These are phyloP conservation scores for Brachirus orientalis DNA, from an alignment of 2,113 vertebrate genomes.

Conservation along the genomic window DNA sequence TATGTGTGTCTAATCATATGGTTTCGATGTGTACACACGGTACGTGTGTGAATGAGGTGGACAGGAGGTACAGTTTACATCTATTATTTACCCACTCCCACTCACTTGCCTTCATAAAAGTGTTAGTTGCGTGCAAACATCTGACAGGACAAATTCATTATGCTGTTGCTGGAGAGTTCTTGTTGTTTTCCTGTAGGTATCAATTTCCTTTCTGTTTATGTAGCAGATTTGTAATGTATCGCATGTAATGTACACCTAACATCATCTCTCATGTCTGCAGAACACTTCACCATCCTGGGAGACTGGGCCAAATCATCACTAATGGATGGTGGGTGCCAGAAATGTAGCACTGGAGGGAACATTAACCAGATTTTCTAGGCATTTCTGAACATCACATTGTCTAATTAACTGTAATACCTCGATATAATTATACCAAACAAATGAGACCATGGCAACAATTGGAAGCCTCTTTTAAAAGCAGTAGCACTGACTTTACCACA, in stretches of 20 bases:
- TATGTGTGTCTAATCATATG: not conserved
- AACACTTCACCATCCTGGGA: slow-evolving; percentile 12
- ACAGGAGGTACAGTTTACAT: not conserved
- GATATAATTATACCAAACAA: slow-evolving; percentile 36
- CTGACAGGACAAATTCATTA: not conserved
- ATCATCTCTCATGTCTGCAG: slow-evolving; percentile 8
- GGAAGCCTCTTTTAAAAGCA: slow-evolving; percentile 5
- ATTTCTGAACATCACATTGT: slow-evolving; percentile 30
- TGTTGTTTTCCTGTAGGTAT: slow-evolving; percentile 1
- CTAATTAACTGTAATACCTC: slow-evolving; percentile 40
- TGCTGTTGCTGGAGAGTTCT: not conserved
- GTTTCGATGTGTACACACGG: not conserved
- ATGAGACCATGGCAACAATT: slow-evolving; percentile 9
- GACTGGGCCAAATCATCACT: slow-evolving; percentile 17
- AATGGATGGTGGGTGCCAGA: slow-evolving; percentile 31
- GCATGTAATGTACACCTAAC: slow-evolving; percentile 19
- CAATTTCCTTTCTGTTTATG: slow-evolving; percentile 11
- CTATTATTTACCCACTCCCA: slow-evolving; percentile 2
- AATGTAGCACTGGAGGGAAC: slow-evolving; percentile 17
- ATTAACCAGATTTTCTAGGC: slow-evolving; percentile 23
- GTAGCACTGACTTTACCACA: not conserved
- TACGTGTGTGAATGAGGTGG: not conserved
- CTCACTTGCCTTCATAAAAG: slow-evolving; percentile 12
- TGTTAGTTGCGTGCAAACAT: not conserved
- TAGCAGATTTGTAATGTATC: slow-evolving; percentile 5